A percentile compares a stretch with the other conserved stretches of the same genome.
These are phyloP conservation scores for Amphimedon queenslandica DNA, from an alignment of 37 sponge, comb jelly and placozoan species.

Conservation along the genomic window DNA sequence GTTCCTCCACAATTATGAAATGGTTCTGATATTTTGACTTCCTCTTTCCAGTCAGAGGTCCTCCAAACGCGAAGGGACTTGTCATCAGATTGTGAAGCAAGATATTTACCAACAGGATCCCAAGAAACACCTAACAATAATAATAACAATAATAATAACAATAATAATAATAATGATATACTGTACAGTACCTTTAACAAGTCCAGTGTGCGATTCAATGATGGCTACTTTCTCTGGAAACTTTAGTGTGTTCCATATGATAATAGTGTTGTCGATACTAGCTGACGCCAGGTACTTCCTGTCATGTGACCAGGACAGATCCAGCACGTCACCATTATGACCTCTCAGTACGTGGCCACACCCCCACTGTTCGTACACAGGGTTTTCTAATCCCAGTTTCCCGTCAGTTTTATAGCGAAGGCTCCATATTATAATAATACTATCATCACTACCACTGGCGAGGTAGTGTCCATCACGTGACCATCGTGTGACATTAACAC, in stretches of 20 bases:
- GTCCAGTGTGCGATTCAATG: constrained; percentile 70
- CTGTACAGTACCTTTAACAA: constrained; percentile 97
- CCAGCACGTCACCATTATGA: constrained; percentile 87
- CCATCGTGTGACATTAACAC: constrained; percentile 97
- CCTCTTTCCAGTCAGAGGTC: constrained; percentile 86
- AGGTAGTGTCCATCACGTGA: constrained; percentile 80
- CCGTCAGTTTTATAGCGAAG: constrained; percentile 20
- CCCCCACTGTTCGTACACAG: constrained; percentile 59
- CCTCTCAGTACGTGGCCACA: constrained; percentile 75
- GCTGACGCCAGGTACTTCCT: constrained; percentile 78
- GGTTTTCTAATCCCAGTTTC: constrained; percentile 22
- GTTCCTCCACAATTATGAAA: constrained; percentile 91
- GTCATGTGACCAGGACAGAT: constrained; percentile 90
- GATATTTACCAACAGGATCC: constrained; percentile 97
- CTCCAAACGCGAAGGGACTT: constrained; percentile 85
- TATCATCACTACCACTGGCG: constrained; percentile 87
- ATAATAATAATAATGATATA: too few relatives aligned
- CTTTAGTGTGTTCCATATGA: constrained; percentile 85
- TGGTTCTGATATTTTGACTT: constrained; percentile 67
- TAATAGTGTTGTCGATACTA: constrained; percentile 88
- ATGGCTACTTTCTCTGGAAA: constrained; percentile 65
- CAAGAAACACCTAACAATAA: too few relatives aligned
- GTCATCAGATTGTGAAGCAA: constrained; percentile 95
- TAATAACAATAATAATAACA: too few relatives aligned
- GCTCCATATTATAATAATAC: constrained; percentile 85